Evolutionary conservation across 2,113 vertebrate genomes (phyloP).

Genomic region (Litocranius walleri): DNA sequence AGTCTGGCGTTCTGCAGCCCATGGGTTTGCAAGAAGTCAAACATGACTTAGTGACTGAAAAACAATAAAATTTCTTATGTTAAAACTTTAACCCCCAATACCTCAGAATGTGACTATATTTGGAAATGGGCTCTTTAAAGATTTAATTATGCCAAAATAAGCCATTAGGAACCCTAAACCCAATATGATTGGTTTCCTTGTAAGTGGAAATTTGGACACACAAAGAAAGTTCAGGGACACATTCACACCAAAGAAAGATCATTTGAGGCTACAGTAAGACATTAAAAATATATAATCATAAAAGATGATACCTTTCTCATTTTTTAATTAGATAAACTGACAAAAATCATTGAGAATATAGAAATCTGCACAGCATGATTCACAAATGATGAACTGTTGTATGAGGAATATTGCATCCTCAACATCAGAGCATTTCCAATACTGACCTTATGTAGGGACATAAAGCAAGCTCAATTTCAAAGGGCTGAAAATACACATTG

Average conservation of each 20-base stretch:
- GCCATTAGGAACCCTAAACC: neutral
- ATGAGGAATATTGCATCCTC: neutral
- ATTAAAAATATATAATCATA: neutral
- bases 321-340: neutral
- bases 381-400: neutral
- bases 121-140: neutral
- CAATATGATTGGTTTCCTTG: neutral
- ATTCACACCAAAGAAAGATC: neutral
- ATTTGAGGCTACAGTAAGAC: neutral
- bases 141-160: neutral
- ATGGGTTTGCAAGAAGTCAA: neutral
- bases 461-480: neutral
- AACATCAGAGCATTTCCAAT: neutral
- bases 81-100: neutral
- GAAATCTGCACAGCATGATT: neutral
- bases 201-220: neutral
- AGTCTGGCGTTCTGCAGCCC: neutral
- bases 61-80: neutral
- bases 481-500: neutral
- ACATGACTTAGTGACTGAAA: neutral
- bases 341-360: neutral
- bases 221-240: neutral
- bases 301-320: neutral
- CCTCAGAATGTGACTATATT: neutral
- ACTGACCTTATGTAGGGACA: neutral